Evolutionary conservation across 2,888 invertebrate species (phyloP), one percentile per base, ranked within the genome.

Genomic region (Eristalis tenax): DNA sequence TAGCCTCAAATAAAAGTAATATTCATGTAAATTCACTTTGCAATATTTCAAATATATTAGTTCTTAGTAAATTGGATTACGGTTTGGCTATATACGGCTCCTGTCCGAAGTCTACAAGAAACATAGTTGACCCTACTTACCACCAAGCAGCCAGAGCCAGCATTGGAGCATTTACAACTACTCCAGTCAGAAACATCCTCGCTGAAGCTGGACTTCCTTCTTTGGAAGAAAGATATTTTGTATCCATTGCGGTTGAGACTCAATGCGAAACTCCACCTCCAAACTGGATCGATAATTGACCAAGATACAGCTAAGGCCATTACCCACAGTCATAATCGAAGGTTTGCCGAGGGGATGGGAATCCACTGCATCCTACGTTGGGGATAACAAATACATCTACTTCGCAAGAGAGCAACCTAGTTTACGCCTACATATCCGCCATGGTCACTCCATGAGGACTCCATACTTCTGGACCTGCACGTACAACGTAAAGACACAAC

Each of bases 1-100:
- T n/a, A n/a, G n/a, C n/a, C n/a, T n/a, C n/a, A n/a, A n/a, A n/a
- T n/a, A n/a, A n/a, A n/a, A n/a, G n/a, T n/a, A n/a, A n/a, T n/a
- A n/a, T n/a, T n/a, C n/a, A 66, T 50, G 66, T 66, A 2, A 66
- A 66, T 23, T 28, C 28, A 1, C 50, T 66, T 28, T 66, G 66
- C n/a, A 15, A 26, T 43, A 66, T 66, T 23, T 26, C 43, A 13
- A 66, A 43, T 15, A 50, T 28, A 10, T 66, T 40, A 40, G 15
- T 40, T 40, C 40, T 40, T 13, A 40, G 13, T 40, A 40, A 40
- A 40, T 40, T 40, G 10, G 66, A 50, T 43, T 66, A 66, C 13
- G 66, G 4, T 38, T 64, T 64, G 35, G 38, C 64, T 11, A 38
- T 22, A 2, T 38, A 64, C 23, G 64, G 64, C 38, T 64, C 38